Conservation (phyloP, 2,888 invertebrate species). For the Hoplodrina ambigua region DNA sequence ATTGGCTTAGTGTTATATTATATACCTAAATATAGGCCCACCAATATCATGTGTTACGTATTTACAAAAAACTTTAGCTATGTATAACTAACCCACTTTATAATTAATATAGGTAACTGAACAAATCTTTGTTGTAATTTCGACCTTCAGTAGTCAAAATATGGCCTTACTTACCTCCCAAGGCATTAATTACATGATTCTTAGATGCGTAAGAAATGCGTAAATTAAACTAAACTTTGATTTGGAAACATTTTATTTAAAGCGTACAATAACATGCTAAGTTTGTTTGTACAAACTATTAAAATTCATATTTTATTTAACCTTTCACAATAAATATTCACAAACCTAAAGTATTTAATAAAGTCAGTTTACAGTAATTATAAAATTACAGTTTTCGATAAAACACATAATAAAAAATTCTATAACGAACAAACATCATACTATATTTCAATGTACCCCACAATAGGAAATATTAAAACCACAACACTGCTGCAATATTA, state of each 20-base stretch:
- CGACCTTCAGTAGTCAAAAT: not conserved
- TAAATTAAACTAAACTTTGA: constrained; percentile 17
- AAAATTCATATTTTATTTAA: not conserved
- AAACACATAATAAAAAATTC: not conserved
- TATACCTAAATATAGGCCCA: no score
- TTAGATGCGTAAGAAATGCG: not conserved
- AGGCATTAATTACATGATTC: not conserved
- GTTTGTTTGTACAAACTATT: constrained; percentile 26
- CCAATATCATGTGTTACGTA: no score
- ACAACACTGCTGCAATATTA: not conserved
- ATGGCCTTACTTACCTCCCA: not conserved
- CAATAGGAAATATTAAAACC: not conserved
- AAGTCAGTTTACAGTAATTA: not conserved
- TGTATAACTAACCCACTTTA: no score
- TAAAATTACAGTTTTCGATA: no score
- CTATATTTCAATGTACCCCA: not conserved
- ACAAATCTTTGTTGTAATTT: not conserved
- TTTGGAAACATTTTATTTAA: constrained; percentile 34
- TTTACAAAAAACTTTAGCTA: not conserved
- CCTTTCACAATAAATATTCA: constrained; percentile 22
- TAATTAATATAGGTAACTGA: no score
- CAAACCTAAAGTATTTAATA: not conserved
- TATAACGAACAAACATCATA: not conserved
- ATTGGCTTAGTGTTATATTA: no score
- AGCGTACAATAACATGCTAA: not conserved